phyloP scores from a whole-genome alignment of 2,113 vertebrate species.

The Microcebus jonahi region DNA sequence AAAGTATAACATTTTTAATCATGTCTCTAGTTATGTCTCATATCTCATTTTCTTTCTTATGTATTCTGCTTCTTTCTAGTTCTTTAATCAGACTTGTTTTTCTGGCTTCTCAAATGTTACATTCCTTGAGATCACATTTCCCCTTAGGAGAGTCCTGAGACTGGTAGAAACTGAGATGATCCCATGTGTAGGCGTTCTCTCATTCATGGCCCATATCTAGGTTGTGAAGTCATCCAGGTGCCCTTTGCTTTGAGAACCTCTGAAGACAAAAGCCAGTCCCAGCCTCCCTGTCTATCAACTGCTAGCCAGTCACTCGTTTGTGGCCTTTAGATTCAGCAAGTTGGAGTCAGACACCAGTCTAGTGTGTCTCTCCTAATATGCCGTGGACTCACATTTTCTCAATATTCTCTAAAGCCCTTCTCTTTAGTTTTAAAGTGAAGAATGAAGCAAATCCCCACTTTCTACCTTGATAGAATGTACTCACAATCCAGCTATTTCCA shows the following conservation, averaged over 20 bases:
- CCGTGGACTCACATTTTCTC: neutral
- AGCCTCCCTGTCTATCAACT: neutral
- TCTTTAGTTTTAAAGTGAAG: neutral
- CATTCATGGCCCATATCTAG: rapidly evolving
- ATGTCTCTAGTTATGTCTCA: neutral
- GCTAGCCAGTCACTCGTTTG: neutral
- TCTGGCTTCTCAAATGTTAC: neutral
- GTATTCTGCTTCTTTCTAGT: neutral
- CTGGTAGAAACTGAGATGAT: neutral
- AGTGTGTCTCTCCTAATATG: neutral
- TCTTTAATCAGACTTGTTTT: neutral
- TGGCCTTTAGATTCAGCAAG: neutral
- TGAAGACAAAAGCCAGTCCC: neutral
- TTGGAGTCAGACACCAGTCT: neutral
- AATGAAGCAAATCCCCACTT: neutral
- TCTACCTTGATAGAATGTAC: neutral
- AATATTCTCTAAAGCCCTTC: neutral
- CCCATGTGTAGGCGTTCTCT: neutral
- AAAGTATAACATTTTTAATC: neutral
- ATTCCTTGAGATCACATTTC: neutral
- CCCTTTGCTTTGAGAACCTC: neutral
- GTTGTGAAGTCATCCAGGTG: neutral
- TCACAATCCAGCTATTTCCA: neutral
- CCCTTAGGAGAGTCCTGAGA: neutral
- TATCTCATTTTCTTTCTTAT: neutral